These are phyloP conservation scores for Ormyrus pomaceus DNA, from an alignment of 2,888 invertebrate genomes.

Conservation along the genomic window DNA sequence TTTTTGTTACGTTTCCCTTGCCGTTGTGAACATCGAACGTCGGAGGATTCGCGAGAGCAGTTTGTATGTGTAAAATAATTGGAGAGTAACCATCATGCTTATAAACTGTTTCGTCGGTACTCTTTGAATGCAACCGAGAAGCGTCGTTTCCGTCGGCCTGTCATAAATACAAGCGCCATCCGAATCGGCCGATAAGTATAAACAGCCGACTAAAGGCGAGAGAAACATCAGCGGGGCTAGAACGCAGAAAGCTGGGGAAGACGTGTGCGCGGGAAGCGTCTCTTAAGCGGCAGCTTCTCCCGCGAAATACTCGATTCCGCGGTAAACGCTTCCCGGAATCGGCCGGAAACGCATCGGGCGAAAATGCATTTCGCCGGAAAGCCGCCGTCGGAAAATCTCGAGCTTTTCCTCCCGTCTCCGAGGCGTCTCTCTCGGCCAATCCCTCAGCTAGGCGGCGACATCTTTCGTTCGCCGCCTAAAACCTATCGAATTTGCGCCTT, in stretches of 20 bases:
- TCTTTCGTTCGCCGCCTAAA: not conserved
- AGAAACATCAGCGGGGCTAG: not conserved
- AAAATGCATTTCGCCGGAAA: slow-evolving; percentile 51
- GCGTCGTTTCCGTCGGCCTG: no score
- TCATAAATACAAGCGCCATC: not conserved
- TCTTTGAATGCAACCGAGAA: not conserved
- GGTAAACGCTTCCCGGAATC: slow-evolving; percentile 51
- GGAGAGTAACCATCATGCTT: not conserved
- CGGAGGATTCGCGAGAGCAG: not conserved
- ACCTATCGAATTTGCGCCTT: slow-evolving; percentile 32
- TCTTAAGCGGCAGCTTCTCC: slow-evolving; percentile 8
- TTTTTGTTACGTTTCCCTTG: not conserved
- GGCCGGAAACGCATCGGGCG: slow-evolving; percentile 51
- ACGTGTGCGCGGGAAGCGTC: not conserved
- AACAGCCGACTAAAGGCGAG: not conserved
- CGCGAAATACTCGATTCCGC: slow-evolving; percentile 47
- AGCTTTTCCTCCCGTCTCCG: slow-evolving; percentile 6
- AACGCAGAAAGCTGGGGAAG: not conserved
- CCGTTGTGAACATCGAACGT: not conserved
- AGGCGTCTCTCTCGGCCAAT: no score
- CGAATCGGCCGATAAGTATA: not conserved
- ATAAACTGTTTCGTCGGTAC: not conserved
- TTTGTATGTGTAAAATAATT: no score
- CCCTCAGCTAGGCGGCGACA: slow-evolving; percentile 11
- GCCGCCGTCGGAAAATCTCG: slow-evolving; percentile 51